phyloP scores from a whole-genome alignment of 2,797 vertebrate species.

The Spheniscus humboldti region DNA sequence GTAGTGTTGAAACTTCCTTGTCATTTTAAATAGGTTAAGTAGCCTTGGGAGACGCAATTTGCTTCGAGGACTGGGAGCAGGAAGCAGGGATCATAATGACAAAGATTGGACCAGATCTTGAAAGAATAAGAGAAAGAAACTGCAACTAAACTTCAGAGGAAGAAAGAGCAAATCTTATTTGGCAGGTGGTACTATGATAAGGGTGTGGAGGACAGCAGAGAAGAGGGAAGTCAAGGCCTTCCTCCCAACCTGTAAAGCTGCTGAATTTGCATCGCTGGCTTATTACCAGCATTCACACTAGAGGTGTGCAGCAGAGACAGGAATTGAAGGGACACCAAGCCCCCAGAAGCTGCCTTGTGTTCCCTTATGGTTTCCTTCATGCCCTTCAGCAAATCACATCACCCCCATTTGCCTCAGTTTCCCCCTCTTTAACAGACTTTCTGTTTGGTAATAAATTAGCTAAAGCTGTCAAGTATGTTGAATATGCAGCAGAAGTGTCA shows the following conservation, averaged over 20 bases:
- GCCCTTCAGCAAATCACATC: not conserved
- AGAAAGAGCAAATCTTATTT: not conserved
- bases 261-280: not conserved
- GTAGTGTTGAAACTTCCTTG: not conserved
- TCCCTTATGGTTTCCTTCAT: not conserved
- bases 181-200: not conserved
- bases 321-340: not conserved
- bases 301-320: not conserved
- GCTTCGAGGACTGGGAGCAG: not conserved
- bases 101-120: not conserved
- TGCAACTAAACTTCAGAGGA: not conserved
- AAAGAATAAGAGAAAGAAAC: not conserved
- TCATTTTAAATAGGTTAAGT: not conserved
- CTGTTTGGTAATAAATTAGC: not conserved
- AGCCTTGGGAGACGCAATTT: not conserved
- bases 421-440: not conserved
- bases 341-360: not conserved
- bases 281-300: not conserved
- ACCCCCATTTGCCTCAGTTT: not conserved
- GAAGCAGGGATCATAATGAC: not conserved
- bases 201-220: not conserved
- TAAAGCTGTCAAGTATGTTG: not conserved
- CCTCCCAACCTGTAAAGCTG: not conserved
- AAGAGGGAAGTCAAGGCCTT: not conserved
- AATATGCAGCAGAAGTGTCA: not conserved